Base-by-base conservation (phyloP, 2,797 vertebrate genomes). In the Platalea minor region DNA sequence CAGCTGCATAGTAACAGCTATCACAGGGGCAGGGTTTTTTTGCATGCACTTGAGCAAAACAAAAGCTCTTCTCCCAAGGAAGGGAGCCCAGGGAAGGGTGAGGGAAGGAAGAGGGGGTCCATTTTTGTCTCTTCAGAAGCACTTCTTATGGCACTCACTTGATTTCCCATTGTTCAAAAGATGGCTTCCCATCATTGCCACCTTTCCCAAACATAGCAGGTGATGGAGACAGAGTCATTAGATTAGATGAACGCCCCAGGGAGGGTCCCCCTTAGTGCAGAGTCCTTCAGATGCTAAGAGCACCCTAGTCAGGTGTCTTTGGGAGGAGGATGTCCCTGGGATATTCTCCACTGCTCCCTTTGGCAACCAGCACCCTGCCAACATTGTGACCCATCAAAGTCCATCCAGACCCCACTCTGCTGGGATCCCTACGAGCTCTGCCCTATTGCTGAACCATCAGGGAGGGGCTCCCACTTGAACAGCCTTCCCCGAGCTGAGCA, bases 181-280 rank as follows among this genome's bases (percentile, higher is more conserved):
- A 31, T 11, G 17, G 9, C 12, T 51, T 63, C 33, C 76, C 46
- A 37, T 46, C 87, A 7, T 11, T 46, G 37, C 17, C 43, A 17
- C 39, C 10, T 0, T 28, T 53, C 50, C 59, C 54, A 57, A 50
- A 46, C 13, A 3, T 0, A 60, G 18, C 0, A 83, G 35, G 33
- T 46, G 37, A 24, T 39, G 35, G 75, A 79, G 25, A 61, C 10
- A 15, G 23, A 31, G 41, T n/a, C 35, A 11, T 25, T 10, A 4
- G 41, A 20, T 24, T 6, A 15, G 28, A 39, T 13, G 13, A 33
- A 28, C 0, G 0, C 10, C 1, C 24, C 17, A 25, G 21, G 43
- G 18, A 25, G 21, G 13, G 31, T 50, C 1, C 7, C 2, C 11
- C 3, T 31, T 5, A 37, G 21, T n/a, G 8, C 10, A 29, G 31